These are phyloP conservation scores for Xylota sylvarum DNA, from an alignment of 2,888 invertebrate genomes.

Conservation along the genomic window DNA sequence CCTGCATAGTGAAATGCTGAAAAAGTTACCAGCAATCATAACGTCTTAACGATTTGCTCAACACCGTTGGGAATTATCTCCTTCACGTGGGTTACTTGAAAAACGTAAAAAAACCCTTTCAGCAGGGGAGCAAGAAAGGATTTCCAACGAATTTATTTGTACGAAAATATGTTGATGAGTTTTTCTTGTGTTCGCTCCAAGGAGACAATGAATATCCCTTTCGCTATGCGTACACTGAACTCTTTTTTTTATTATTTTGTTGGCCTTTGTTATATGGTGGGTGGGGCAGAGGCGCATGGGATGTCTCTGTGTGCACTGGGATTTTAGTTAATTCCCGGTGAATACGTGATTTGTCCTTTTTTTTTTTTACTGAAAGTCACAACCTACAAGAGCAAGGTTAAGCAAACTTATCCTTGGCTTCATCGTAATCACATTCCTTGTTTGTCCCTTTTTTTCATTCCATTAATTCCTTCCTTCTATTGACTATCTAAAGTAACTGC, in stretches of 20 bases:
- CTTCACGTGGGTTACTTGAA: conserved; percentile 6
- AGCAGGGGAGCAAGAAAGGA: conserved; percentile 17
- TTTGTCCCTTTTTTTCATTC: conserved; percentile 56
- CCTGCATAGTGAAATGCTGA: conserved; percentile 13
- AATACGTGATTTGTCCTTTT: conserved; percentile 70
- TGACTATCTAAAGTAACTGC: conserved; percentile 42
- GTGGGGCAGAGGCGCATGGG: too few relatives aligned
- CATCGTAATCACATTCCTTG: conserved; percentile 41
- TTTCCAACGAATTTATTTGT: neutral
- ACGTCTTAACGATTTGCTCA: conserved; percentile 35
- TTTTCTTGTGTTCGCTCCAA: neutral
- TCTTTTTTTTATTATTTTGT: conserved; percentile 31
- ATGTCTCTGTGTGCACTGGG: conserved; percentile 12
- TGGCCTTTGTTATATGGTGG: neutral
- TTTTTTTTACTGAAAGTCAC: conserved; percentile 40
- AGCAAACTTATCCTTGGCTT: conserved; percentile 36
- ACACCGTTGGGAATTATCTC: conserved; percentile 29
- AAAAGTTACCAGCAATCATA: conserved; percentile 27
- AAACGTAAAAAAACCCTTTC: too few relatives aligned
- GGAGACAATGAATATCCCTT: conserved; percentile 1
- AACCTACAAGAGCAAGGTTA: conserved; percentile 27
- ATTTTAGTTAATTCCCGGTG: conserved; percentile 38
- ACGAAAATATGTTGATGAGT: conserved; percentile 11
- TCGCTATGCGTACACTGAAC: conserved; percentile 7
- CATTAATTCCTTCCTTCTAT: conserved; percentile 31